A percentile compares a stretch with the other conserved stretches of the same genome.
These are phyloP conservation scores for Dinomys branickii DNA, from an alignment of 2,113 vertebrate species.

Conservation along the genomic window DNA sequence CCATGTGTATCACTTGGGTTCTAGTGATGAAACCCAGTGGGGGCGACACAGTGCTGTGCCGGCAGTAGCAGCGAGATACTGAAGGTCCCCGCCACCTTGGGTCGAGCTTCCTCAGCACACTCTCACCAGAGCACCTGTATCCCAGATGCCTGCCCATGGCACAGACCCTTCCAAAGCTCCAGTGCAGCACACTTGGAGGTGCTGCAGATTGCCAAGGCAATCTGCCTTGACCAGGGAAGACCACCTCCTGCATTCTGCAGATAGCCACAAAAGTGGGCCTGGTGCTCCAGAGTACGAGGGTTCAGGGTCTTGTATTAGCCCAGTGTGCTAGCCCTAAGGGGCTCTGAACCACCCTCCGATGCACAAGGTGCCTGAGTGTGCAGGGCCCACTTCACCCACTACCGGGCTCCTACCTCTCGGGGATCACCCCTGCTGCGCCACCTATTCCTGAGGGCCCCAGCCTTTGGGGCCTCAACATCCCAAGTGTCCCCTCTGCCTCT, in stretches of 20 bases:
- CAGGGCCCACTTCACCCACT: not conserved
- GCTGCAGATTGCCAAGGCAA: not conserved
- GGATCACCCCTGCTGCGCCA: not conserved
- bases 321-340: not conserved
- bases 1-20: accelerated
- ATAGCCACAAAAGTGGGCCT: not conserved
- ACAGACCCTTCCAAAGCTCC: not conserved
- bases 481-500: not conserved
- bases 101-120: not conserved
- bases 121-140: not conserved
- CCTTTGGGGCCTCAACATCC: not conserved
- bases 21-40: not conserved
- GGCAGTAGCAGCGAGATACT: not conserved
- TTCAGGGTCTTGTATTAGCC: too few species aligned
- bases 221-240: not conserved
- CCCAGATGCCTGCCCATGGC: accelerated
- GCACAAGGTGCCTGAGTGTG: not conserved
- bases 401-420: accelerated
- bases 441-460: not conserved
- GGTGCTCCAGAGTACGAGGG: not conserved
- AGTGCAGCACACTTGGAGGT: accelerated
- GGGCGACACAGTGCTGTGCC: not conserved
- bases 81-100: not conserved
- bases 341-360: not conserved
- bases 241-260: not conserved